Base-by-base conservation (phyloP, 2,113 vertebrate genomes). In the Vulpes vulpes region DNA sequence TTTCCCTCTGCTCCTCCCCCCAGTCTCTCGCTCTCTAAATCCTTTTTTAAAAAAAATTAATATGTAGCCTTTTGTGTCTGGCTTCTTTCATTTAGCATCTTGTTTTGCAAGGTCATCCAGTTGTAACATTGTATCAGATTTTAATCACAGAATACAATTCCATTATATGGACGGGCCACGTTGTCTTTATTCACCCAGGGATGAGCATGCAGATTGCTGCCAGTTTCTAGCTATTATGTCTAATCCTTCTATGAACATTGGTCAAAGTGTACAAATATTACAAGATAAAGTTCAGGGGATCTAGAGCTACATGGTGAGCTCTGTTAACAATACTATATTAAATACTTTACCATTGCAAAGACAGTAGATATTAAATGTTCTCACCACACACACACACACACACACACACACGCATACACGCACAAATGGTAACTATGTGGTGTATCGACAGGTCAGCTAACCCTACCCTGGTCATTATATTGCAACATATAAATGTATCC, bases 391-490 rank as follows among this genome's bases (percentile, higher is more conserved):
- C 49, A 78, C 1, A 49, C 11, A 19, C 9, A 32, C 8, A 20
- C 7, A 27, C 73, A 51, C 23, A 27, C 3, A 43, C 22, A 23
- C n/a, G n/a, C n/a, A n/a, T n/a, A n/a, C n/a, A n/a, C n/a, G n/a
- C 14, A 32, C 30, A 35, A 43, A 43, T 0, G 2, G 14, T 78
- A 32, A n/a, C 22, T 35, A 35, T 0, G 0, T 59, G 32, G 23
- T 1, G 1, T 11, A 73, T 9, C 7, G 17, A 60, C 23, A 35
- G 57, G 25, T 43, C 38, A 43, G n/a, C 10, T 43, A 32, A 23
- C 4, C 5, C 35, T 23, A 32, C 0, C 3, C 20, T 15, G 17
- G 16, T 10, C 8, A 22, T 32, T 4, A 0, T 60, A 12, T 32
- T 32, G 17, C 69, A 43, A 16, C 6, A 9, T 43, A 0, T 27